Base-by-base conservation (phyloP, 2,113 vertebrate species). In the Numenius arquata region DNA sequence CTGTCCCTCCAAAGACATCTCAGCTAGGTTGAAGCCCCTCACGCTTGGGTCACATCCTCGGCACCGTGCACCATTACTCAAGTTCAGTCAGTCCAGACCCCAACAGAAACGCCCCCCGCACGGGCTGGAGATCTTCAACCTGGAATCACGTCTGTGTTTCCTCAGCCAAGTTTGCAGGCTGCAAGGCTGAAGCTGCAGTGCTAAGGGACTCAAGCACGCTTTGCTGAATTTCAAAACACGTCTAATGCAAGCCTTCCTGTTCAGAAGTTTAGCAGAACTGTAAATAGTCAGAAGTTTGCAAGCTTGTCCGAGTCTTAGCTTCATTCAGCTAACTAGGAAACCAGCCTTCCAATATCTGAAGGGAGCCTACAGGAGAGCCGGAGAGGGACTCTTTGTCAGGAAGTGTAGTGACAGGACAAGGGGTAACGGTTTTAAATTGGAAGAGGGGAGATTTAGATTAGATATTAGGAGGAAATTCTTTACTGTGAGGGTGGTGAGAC, bases 81-180 rank as follows among this genome's bases (percentile, higher is more conserved):
- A 48, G 41, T 41, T 68, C 40, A 45, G 1, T 23, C 75, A 45
- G 19, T 36, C n/a, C 36, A 15, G 10, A 36, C 25, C 12, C 9
- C 1, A 6, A 89, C 23, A 61, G 29, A 83, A 84, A 68, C 0
- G 0, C 7, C 19, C 5, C 6, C 0, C 2, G 27, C 20, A 73
- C 4, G 61, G 12, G 8, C 12, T 68, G 15, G 19, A 82, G 34
- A 45, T 47, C 65, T 68, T 47, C 48, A 75, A 0, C 12, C 7
- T 58, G 27, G 84, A 85, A 38, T 53, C 40, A 52, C 17, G 5
- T 14, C 27, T 47, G 0, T 38, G 16, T 20, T 66, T 85, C 19
- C 45, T 85, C 50, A 85, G 66, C 14, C 48, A 73, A 11, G 45
- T 59, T 29, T 21, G 7, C n/a, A 88, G 61, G 30, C 38, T 62